phyloP scores from a whole-genome alignment of 2,888 invertebrate species.

The Drosophila borborema region DNA sequence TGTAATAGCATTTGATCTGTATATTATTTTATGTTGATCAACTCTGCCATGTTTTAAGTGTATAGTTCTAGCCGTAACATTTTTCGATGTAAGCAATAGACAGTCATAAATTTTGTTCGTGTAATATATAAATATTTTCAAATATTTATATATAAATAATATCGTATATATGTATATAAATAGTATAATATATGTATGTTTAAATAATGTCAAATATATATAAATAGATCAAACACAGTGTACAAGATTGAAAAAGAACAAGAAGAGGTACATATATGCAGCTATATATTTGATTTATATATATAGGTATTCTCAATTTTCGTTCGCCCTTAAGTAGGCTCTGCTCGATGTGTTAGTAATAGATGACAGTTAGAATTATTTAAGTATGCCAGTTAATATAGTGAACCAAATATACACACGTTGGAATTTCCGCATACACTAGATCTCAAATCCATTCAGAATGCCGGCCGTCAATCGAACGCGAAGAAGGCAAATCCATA shows the following conservation, averaged over 20 bases:
- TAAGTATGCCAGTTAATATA: conserved; percentile 30
- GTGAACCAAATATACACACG: conserved; percentile 7
- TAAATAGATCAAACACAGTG: not conserved
- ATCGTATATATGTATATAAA: conserved; percentile 1
- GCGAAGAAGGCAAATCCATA: conserved; percentile 17
- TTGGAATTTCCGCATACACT: conserved; percentile 14
- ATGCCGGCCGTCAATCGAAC: conserved; percentile 33
- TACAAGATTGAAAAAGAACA: not conserved
- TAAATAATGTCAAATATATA: too few relatives aligned
- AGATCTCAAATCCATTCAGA: conserved; percentile 7
- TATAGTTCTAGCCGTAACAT: not conserved
- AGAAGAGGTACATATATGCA: not conserved
- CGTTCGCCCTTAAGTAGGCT: conserved; percentile 8
- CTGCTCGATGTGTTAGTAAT: not conserved
- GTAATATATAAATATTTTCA: not conserved
- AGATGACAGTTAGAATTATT: conserved; percentile 9
- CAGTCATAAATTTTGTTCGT: not conserved
- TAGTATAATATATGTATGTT: not conserved
- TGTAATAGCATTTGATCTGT: too few relatives aligned
- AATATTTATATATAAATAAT: not conserved
- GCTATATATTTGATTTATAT: not conserved
- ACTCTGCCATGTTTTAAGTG: not conserved
- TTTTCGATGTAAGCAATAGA: not conserved
- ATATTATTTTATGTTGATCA: not conserved
- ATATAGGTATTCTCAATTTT: not conserved